phyloP scores from a whole-genome alignment of 2,888 invertebrate genomes.

The Pherbina coryleti region DNA sequence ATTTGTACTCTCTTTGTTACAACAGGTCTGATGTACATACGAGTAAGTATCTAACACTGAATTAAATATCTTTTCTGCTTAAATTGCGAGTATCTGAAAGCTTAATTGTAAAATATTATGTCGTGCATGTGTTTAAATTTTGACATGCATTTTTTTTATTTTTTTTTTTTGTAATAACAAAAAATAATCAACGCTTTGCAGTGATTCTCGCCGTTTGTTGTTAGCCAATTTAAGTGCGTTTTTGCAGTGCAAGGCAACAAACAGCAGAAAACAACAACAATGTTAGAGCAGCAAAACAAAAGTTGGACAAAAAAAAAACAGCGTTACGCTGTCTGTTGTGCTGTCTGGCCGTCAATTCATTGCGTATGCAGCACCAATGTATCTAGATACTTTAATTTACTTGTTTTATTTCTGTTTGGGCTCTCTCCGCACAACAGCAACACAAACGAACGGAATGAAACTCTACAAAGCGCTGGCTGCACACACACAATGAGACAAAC shows the following conservation, averaged over 20 bases:
- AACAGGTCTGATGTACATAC: too few species aligned
- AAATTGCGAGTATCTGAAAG: too few species aligned
- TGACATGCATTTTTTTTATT: background rate
- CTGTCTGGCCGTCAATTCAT: constrained; percentile 48
- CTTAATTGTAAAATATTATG: too few species aligned
- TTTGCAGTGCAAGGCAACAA: background rate
- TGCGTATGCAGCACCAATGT: constrained; percentile 43
- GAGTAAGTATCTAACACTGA: too few species aligned
- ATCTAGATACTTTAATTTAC: constrained; percentile 54
- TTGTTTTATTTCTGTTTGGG: constrained; percentile 1
- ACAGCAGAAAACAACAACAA: constrained; percentile 9
- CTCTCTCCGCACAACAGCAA: constrained; percentile 15
- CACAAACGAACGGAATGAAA: constrained; percentile 36
- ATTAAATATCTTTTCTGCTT: too few species aligned
- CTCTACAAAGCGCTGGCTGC: constrained; percentile 35
- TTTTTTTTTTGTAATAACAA: background rate
- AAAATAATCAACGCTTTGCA: background rate
- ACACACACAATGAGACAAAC: constrained; percentile 9
- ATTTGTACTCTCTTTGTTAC: too few species aligned
- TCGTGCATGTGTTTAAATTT: too few species aligned
- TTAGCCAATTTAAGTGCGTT: background rate
- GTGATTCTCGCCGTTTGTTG: background rate
- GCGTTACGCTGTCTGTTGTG: constrained; percentile 10
- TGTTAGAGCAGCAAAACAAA: background rate
- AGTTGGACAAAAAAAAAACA: background rate